A percentile compares a stretch with the other conserved stretches of the same genome.
These are phyloP conservation scores for Danaus plexippus DNA, from an alignment of 1,140 invertebrate species.

Conservation along the genomic window DNA sequence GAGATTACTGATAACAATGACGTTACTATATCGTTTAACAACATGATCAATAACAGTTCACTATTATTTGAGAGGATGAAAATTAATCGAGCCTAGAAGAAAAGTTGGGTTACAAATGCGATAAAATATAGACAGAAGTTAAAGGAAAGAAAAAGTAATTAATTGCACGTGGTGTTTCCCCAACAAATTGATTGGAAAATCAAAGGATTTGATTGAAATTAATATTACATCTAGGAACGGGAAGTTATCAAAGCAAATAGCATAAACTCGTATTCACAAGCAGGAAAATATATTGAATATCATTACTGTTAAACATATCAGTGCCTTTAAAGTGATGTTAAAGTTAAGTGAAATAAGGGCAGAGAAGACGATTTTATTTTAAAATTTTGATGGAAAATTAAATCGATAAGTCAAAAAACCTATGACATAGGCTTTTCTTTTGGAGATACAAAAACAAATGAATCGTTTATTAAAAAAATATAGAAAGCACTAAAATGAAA, in stretches of 20 bases:
- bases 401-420: slow-evolving; percentile 3
- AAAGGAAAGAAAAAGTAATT: no score
- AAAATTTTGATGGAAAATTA: neutral
- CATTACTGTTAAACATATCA: neutral
- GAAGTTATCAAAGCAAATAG: slow-evolving; percentile 4
- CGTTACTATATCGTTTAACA: no score
- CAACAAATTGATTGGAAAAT: neutral
- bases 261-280: neutral
- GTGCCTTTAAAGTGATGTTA: neutral
- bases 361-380: slow-evolving; percentile 1
- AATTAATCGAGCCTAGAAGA: no score
- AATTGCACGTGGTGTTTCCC: no score
- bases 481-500: no score
- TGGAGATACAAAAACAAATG: neutral
- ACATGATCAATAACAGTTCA: no score
- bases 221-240: neutral
- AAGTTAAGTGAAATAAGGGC: neutral
- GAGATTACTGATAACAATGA: no score
- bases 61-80: no score
- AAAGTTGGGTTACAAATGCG: no score
- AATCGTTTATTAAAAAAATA: no score
- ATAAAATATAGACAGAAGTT: no score
- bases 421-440: slow-evolving; percentile 1
- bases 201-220: neutral
- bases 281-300: slow-evolving; percentile 1